These are phyloP conservation scores for Drosophila arawakana DNA, from an alignment of 1,140 invertebrate species.

Conservation along the genomic window DNA sequence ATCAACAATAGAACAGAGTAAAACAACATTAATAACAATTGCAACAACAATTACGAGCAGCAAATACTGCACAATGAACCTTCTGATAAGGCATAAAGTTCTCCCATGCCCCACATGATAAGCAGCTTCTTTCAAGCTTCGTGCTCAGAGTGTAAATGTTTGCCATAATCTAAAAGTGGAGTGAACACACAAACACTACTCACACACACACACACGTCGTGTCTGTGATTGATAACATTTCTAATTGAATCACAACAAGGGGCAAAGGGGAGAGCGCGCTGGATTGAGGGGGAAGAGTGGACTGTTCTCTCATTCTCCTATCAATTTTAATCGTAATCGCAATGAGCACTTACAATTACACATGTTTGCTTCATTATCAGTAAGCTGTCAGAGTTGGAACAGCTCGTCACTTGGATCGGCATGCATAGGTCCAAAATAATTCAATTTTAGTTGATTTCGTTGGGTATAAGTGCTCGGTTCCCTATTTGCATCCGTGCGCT, in stretches of 20 bases:
- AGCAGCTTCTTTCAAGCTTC: constrained; percentile 26
- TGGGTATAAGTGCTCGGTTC: constrained; percentile 58
- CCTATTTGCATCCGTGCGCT: neutral
- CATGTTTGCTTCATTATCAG: constrained; percentile 73
- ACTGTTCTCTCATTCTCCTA: constrained; percentile 15
- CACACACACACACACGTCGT: too few species aligned
- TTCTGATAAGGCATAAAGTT: constrained; percentile 55
- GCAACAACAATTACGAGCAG: constrained; percentile 8
- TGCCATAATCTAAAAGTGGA: constrained; percentile 51
- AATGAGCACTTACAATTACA: constrained; percentile 79
- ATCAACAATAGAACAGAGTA: constrained; percentile 3
- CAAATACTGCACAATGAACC: constrained; percentile 36
- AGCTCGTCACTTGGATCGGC: constrained; percentile 33
- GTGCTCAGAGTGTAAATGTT: constrained; percentile 55
- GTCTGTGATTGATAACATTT: constrained; percentile 66
- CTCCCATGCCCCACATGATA: constrained; percentile 67
- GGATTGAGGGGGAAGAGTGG: neutral
- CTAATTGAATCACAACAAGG: constrained; percentile 70
- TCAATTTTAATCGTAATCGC: constrained; percentile 78
- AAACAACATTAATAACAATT: constrained; percentile 13
- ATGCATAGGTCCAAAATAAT: constrained; percentile 30
- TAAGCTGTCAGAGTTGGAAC: constrained; percentile 20
- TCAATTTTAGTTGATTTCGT: constrained; percentile 60
- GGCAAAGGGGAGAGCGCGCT: neutral
- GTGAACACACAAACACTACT: too few species aligned